These are phyloP conservation scores for Zoanthus sociatus DNA, from an alignment of 92 coral and sea anemone species.

Conservation along the genomic window DNA sequence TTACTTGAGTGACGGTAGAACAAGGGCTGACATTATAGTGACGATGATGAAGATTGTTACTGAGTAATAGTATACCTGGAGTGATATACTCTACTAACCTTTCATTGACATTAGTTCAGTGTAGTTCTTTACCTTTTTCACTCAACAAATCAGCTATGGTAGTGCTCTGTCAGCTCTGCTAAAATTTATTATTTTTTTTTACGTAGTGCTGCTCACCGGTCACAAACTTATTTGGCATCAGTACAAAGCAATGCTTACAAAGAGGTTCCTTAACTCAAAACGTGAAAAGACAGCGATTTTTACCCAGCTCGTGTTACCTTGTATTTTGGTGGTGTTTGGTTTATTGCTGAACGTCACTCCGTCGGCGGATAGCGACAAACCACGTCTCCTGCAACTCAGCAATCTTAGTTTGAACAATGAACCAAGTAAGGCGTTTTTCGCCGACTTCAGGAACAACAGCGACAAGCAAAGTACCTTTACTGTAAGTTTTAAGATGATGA, in stretches of 20 bases:
- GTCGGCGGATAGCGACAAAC: constrained; percentile 70
- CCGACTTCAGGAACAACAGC: constrained; percentile 67
- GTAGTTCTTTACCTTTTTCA: background rate
- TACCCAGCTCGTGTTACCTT: constrained; percentile 85
- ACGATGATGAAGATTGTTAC: too few species aligned
- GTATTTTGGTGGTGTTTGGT: constrained; percentile 82
- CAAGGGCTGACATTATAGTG: too few species aligned
- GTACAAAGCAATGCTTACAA: constrained; percentile 94
- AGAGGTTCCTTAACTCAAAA: constrained; percentile 89
- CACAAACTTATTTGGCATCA: constrained; percentile 81
- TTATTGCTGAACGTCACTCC: constrained; percentile 73
- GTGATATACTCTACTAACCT: too few species aligned
- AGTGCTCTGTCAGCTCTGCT: background rate
- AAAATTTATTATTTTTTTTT: background rate
- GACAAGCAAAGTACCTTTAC: constrained; percentile 12
- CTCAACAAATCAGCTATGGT: background rate
- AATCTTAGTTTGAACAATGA: constrained; percentile 80
- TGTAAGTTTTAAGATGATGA: background rate
- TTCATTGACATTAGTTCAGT: background rate
- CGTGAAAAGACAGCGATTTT: constrained; percentile 91
- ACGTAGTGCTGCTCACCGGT: constrained; percentile 79
- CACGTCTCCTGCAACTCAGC: constrained; percentile 81
- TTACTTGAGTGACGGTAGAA: too few species aligned
- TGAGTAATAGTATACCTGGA: too few species aligned
- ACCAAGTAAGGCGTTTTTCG: constrained; percentile 73